Base-by-base conservation (phyloP, 2,797 vertebrate species). In the Muraenolepis orangiensis region DNA sequence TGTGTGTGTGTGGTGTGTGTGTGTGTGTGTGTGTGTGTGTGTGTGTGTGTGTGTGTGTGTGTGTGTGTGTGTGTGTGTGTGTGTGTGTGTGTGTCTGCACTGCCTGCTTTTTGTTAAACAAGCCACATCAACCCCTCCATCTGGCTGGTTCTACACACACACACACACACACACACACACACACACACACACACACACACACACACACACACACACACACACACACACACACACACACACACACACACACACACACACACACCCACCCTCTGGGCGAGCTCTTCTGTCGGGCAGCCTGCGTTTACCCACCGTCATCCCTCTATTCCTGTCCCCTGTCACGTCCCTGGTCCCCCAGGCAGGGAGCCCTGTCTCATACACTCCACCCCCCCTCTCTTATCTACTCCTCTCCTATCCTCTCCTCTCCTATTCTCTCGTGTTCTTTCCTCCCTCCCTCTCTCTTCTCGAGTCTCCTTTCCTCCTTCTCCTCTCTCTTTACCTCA, bases 311-410 rank as follows among this genome's bases (percentile, higher is more conserved):
- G 26, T 40, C 51, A 26, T 75, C 67, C 36, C 69, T 61, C 23
- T 23, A 28, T 75, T 73, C 72, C 30, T 72, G 71, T 73, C 72
- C 71, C 72, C 71, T 57, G 34, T 81, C 72, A 69, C 76, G 66
- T 77, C 32, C 74, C 46, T 73, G 77, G 3, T 34, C 46, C 83
- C 81, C 67, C 70, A 31, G 83, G 85, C 85, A n/a, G 57, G 81
- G 85, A 86, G 61, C 84, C 80, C 76, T 0, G 73, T 79, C 81
- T 86, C 84, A 80, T 85, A 81, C 82, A 46, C 82, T 77, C 82
- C 74, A 23, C 69, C 80, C 73, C 75, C 13, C 26, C 77, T n/a
- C 80, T 83, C 69, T 78, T 67, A 6, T 67, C 23, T 26, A 29
- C 72, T 66, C 28, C 61, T n/a, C 69, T 36, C 67, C 72, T 66